phyloP scores from a whole-genome alignment of 2,113 vertebrate genomes.

The Rousettus leschenaultii region DNA sequence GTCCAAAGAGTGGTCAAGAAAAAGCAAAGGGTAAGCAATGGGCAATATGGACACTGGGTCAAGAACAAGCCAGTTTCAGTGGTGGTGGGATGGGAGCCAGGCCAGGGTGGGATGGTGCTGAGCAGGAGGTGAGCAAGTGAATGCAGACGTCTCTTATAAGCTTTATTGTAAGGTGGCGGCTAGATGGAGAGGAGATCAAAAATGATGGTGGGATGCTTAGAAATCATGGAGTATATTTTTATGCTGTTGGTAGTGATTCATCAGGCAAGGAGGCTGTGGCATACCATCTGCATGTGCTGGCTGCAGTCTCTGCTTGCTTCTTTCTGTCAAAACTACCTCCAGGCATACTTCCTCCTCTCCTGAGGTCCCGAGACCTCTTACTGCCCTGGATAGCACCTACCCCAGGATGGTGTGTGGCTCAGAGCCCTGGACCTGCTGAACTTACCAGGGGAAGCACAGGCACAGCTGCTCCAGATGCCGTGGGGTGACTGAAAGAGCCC shows the following conservation, averaged over 20 bases:
- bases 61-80: background rate
- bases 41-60: background rate
- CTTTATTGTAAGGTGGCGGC: background rate
- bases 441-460: background rate
- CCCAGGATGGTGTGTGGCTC: background rate
- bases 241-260: too few species aligned
- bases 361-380: background rate
- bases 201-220: background rate
- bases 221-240: background rate
- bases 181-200: background rate
- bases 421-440: background rate
- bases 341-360: too few species aligned
- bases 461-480: too few species aligned
- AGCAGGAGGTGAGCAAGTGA: background rate
- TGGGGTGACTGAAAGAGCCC: background rate
- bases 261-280: background rate
- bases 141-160: background rate
- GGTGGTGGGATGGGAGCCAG: background rate
- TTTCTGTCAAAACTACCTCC: background rate
- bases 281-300: fast-evolving
- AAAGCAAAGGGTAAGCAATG: background rate
- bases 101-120: too few species aligned
- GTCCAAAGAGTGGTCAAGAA: background rate
- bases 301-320: background rate
- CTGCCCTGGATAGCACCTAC: background rate